phyloP scores from a whole-genome alignment of 2,797 vertebrate species.

The Falco cherrug region DNA sequence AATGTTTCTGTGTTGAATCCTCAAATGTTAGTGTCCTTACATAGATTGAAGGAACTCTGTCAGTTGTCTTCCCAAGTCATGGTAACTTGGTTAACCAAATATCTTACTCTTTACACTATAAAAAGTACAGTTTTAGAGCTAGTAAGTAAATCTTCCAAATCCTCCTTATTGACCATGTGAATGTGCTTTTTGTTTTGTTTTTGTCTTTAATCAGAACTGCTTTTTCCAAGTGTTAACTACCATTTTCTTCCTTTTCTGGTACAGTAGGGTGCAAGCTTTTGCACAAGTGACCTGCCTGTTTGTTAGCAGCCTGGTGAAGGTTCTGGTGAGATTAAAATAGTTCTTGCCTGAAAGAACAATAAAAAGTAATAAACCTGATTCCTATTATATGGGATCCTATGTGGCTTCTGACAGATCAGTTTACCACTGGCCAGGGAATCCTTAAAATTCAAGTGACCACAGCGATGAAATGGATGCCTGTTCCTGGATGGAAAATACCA shows the following conservation, averaged over 20 bases:
- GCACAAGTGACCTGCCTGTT: neutral
- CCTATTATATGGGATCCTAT: neutral
- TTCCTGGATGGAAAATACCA: neutral
- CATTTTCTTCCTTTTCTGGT: neutral
- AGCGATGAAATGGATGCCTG: neutral
- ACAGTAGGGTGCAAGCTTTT: neutral
- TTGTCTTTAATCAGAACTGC: neutral
- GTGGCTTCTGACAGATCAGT: neutral
- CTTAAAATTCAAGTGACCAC: slow-evolving; percentile 11
- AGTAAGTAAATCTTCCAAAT: neutral
- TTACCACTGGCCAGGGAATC: neutral
- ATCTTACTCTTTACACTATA: neutral
- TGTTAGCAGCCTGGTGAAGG: neutral
- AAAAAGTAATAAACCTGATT: slow-evolving; percentile 38
- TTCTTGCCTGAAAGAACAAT: slow-evolving; percentile 3
- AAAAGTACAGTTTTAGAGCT: neutral
- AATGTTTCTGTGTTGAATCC: neutral
- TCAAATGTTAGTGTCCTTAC: neutral
- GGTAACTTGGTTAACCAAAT: neutral
- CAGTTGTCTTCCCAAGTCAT: neutral
- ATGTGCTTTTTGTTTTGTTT: neutral
- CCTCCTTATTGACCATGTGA: neutral
- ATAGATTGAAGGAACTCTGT: neutral
- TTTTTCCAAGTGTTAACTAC: neutral
- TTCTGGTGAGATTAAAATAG: neutral